These are phyloP conservation scores for Ceratina australensis DNA, from an alignment of 1,140 invertebrate genomes.

Conservation along the genomic window DNA sequence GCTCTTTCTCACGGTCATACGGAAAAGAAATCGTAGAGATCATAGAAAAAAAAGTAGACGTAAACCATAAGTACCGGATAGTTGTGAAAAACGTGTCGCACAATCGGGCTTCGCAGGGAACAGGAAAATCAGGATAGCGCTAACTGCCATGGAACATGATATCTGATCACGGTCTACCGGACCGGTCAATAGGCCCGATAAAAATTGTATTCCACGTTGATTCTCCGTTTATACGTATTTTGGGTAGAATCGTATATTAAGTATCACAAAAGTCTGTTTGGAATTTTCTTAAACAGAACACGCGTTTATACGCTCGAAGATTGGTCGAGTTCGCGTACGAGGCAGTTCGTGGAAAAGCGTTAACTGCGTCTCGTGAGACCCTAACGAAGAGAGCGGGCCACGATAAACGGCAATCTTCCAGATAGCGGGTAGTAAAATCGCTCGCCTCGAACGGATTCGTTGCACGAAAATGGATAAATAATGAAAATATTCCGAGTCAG, in stretches of 20 bases:
- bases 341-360: slow-evolving; percentile 61
- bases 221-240: not conserved
- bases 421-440: slow-evolving; percentile 28
- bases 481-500: not conserved
- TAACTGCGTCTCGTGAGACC: slow-evolving; percentile 60
- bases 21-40: not conserved
- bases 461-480: not conserved
- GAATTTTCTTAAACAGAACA: slow-evolving; percentile 6
- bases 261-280: not conserved
- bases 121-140: slow-evolving; percentile 18
- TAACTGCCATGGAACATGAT: not conserved
- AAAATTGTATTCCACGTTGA: not conserved
- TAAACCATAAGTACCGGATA: not conserved
- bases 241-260: too few species aligned
- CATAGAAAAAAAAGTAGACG: not conserved
- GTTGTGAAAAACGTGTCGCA: not conserved
- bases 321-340: slow-evolving; percentile 24
- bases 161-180: not conserved
- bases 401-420: slow-evolving; percentile 47
- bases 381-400: slow-evolving; percentile 44
- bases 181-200: not conserved
- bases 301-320: slow-evolving; percentile 34
- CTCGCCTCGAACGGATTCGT: not conserved
- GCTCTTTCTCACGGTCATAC: not conserved
- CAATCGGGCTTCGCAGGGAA: not conserved